phyloP scores from a whole-genome alignment of 2,113 vertebrate genomes.

The Triplophysa siluroides region DNA sequence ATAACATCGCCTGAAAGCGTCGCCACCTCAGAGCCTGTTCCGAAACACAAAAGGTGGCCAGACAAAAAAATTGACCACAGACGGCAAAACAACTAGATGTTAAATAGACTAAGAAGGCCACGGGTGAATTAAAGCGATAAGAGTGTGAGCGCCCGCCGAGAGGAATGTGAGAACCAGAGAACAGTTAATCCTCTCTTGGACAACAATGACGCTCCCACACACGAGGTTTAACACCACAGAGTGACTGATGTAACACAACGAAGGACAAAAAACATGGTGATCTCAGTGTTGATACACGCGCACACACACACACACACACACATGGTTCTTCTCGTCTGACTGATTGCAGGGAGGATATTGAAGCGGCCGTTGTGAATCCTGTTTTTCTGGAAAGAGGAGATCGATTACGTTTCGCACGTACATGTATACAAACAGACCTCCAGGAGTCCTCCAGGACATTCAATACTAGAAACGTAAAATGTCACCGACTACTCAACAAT shows the following conservation, averaged over 20 bases:
- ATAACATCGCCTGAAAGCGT: neutral
- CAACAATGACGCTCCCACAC: conserved; percentile 14
- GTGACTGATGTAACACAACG: conserved; percentile 13
- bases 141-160: conserved; percentile 37
- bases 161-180: conserved; percentile 75
- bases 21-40: neutral
- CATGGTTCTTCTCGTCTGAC: neutral
- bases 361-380: conserved; percentile 11
- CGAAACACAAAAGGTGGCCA: conserved; percentile 8
- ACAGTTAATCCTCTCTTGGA: conserved; percentile 70
- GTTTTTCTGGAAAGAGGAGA: conserved; percentile 30
- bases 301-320: neutral
- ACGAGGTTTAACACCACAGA: neutral
- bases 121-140: conserved; percentile 23
- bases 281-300: neutral
- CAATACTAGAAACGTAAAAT: neutral
- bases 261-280: neutral
- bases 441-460: conserved; percentile 9
- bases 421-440: neutral
- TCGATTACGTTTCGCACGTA: conserved; percentile 10
- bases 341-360: neutral
- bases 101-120: conserved; percentile 52
- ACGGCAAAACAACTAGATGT: neutral
- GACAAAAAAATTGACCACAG: conserved; percentile 11
- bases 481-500: neutral